Evolutionary conservation across 2,113 vertebrate genomes (phyloP).

Genomic region (Tapirus terrestris): DNA sequence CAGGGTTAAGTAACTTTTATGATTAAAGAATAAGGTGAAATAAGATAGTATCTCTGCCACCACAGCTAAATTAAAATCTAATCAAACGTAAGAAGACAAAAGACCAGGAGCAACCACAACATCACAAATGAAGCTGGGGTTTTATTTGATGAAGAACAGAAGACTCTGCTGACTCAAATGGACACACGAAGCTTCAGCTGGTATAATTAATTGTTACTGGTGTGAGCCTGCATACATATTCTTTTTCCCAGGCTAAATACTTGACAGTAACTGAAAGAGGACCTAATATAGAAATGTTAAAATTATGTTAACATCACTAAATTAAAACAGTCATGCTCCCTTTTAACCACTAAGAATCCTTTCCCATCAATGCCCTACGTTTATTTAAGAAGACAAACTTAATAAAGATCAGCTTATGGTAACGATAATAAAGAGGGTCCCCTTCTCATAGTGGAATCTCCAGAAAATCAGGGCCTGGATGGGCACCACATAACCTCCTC

Average conservation of each 20-base stretch:
- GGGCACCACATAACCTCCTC: not conserved
- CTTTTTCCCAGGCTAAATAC: not conserved
- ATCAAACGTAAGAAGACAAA: slow-evolving; percentile 4
- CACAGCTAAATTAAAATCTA: slow-evolving; percentile 21
- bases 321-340: not conserved
- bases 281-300: not conserved
- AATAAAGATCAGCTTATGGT: not conserved
- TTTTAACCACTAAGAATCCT: not conserved
- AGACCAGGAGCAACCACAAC: not conserved
- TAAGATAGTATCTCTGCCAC: not conserved
- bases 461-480: not conserved
- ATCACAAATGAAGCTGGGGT: not conserved
- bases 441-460: not conserved
- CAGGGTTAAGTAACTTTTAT: not conserved
- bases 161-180: not conserved
- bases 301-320: not conserved
- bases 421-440: not conserved
- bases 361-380: not conserved
- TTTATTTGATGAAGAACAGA: not conserved
- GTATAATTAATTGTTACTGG: not conserved
- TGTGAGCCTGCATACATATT: not conserved
- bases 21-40: not conserved
- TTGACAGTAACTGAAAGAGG: not conserved
- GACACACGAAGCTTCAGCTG: not conserved
- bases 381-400: not conserved